These are phyloP conservation scores for Listrodromus nycthemerus DNA, from an alignment of 2,888 invertebrate species.

Conservation along the genomic window DNA sequence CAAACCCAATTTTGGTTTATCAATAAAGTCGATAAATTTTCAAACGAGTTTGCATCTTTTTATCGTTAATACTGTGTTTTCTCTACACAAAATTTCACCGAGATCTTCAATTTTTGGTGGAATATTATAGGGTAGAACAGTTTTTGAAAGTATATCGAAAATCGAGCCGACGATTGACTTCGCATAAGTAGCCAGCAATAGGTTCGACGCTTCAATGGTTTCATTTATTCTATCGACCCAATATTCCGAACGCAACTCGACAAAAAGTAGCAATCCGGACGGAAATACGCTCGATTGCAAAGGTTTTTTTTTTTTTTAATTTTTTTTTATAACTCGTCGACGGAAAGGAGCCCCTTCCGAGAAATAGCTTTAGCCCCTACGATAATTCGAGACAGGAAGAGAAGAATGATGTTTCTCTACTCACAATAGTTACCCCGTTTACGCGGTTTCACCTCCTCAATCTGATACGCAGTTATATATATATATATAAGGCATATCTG, in stretches of 20 bases:
- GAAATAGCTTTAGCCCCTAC: background rate
- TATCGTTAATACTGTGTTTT: background rate
- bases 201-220: constrained; percentile 57
- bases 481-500: constrained; percentile 70
- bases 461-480: constrained; percentile 80
- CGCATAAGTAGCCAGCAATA: constrained; percentile 41
- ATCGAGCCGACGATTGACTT: constrained; percentile 41
- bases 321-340: background rate
- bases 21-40: background rate
- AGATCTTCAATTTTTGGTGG: background rate
- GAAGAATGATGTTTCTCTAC: constrained; percentile 43
- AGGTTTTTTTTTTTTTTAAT: constrained; percentile 12
- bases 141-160: too few species aligned
- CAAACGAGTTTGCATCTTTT: background rate
- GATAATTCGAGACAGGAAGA: constrained; percentile 18
- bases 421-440: constrained; percentile 80
- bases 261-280: constrained; percentile 19
- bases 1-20: background rate
- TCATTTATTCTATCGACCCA: constrained; percentile 60
- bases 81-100: background rate
- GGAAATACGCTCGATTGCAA: constrained; percentile 1
- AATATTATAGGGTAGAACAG: too few species aligned
- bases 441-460: constrained; percentile 82
- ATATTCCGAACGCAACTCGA: constrained; percentile 49
- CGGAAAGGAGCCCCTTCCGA: background rate